Conservation (phyloP, 2,113 vertebrate genomes). For the Columbina picui region DNA sequence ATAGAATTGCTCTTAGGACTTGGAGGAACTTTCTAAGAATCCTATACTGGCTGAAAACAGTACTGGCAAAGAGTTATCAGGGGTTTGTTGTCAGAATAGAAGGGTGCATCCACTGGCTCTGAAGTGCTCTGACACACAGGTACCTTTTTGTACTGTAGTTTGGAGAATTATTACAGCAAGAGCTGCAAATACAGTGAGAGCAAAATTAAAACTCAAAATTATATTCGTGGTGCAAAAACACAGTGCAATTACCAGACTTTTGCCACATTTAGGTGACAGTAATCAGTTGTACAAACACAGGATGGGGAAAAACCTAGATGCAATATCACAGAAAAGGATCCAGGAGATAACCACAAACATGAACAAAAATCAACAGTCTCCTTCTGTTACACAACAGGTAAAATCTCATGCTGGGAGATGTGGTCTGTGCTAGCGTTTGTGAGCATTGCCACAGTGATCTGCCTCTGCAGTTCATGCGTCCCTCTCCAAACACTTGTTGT, state of each 20-base stretch:
- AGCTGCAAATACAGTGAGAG: neutral
- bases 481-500: neutral
- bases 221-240: neutral
- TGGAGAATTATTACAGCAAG: neutral
- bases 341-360: neutral
- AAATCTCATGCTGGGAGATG: neutral
- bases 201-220: neutral
- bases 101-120: neutral
- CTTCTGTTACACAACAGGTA: neutral
- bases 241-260: neutral
- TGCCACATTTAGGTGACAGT: neutral
- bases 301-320: neutral
- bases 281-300: neutral
- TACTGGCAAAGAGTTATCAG: neutral
- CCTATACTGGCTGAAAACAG: neutral
- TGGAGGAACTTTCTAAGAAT: neutral
- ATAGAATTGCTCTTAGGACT: neutral
- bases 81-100: neutral
- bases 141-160: neutral
- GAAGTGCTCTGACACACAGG: neutral
- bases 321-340: neutral
- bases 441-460: neutral
- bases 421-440: neutral
- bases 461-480: neutral
- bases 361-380: neutral